Percentiles rank a stretch among this genome's conserved stretches.
Conservation (phyloP, 2,113 vertebrate genomes). For the Argyrosomus japonicus region DNA sequence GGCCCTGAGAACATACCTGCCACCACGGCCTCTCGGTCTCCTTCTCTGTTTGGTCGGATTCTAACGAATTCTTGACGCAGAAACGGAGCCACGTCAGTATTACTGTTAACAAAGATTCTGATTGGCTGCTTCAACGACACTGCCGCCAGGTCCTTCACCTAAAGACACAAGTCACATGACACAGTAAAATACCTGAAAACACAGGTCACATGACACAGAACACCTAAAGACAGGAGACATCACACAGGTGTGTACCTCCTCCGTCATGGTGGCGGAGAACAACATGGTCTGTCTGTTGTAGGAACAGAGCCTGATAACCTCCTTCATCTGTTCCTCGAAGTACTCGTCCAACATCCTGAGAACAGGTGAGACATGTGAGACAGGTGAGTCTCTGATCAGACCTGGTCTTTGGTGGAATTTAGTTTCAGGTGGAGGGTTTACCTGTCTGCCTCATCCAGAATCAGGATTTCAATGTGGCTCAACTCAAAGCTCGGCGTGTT, state of each 20-base stretch:
- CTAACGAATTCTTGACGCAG: slow-evolving; percentile 96
- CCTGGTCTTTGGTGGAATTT: no score
- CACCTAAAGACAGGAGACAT: slow-evolving; percentile 79
- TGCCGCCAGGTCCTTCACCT: slow-evolving; percentile 97
- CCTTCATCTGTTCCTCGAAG: slow-evolving; percentile 99
- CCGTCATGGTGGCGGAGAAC: slow-evolving; percentile 98
- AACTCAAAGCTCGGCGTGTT: slow-evolving; percentile 97
- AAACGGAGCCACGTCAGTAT: slow-evolving; percentile 97
- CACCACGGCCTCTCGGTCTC: slow-evolving; percentile 95
- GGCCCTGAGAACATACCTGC: slow-evolving; percentile 77
- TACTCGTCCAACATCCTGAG: slow-evolving; percentile 98
- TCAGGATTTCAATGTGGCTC: slow-evolving; percentile 93
- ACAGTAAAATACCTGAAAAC: slow-evolving; percentile 77
- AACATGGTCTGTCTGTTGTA: slow-evolving; percentile 96
- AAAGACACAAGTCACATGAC: slow-evolving; percentile 5
- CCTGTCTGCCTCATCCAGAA: slow-evolving; percentile 98
- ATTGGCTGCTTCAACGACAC: slow-evolving; percentile 94
- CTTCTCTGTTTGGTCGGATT: slow-evolving; percentile 92
- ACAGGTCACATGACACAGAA: neutral
- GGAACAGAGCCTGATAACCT: slow-evolving; percentile 94
- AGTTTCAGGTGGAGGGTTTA: neutral
- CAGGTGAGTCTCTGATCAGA: neutral
- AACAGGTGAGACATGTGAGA: neutral
- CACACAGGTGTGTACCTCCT: slow-evolving; percentile 86
- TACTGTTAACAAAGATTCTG: slow-evolving; percentile 97